Evolutionary conservation across 2,797 vertebrate genomes (phyloP).

Genomic region (Morus bassanus): DNA sequence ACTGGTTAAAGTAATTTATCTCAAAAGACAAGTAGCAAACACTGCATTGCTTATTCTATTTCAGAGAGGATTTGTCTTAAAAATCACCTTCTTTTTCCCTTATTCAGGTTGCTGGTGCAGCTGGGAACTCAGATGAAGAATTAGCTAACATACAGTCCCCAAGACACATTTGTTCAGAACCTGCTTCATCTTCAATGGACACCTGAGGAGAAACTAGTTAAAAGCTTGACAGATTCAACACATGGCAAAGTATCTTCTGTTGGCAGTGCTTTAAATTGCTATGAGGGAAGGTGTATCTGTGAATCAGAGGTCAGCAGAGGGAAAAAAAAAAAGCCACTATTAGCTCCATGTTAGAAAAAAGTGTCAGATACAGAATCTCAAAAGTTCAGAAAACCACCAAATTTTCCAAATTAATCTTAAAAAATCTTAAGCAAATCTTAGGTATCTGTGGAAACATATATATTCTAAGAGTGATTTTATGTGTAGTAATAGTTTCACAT

Average conservation of each 20-base stretch:
- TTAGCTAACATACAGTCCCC: slow-evolving; percentile 37
- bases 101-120: slow-evolving; percentile 19
- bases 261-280: slow-evolving; percentile 64
- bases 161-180: slow-evolving; percentile 65
- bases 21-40: slow-evolving; percentile 24
- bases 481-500: neutral
- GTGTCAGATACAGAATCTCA: neutral
- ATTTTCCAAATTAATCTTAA: neutral
- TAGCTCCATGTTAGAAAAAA: slow-evolving; percentile 7
- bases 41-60: neutral
- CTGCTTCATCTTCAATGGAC: slow-evolving; percentile 59
- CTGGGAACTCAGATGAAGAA: slow-evolving; percentile 58
- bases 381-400: neutral
- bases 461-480: neutral
- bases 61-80: slow-evolving; percentile 23
- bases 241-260: slow-evolving; percentile 38
- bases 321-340: neutral
- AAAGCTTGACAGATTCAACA: slow-evolving; percentile 63
- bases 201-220: slow-evolving; percentile 70
- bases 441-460: neutral
- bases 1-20: slow-evolving; percentile 20
- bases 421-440: neutral
- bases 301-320: slow-evolving; percentile 1
- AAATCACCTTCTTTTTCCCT: slow-evolving; percentile 36
- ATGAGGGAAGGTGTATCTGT: neutral